Conservation (phyloP, 2,113 vertebrate species). For the Phylloscopus trochilus region DNA sequence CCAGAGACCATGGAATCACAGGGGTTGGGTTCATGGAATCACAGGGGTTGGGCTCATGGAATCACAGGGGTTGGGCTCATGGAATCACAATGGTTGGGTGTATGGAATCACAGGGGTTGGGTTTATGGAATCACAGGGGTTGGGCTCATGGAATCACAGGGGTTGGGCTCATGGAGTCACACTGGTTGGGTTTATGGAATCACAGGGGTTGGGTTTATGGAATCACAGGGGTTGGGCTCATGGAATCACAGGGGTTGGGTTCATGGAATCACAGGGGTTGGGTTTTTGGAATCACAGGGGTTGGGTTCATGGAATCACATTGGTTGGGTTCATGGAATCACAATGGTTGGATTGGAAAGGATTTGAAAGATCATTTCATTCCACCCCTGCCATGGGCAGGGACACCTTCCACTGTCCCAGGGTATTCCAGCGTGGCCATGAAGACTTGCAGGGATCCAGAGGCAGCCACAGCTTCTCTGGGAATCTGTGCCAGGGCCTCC, state of each 20-base stretch:
- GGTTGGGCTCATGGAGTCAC: background rate
- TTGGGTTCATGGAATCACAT: background rate
- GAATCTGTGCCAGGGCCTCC: background rate
- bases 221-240: background rate
- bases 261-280: background rate
- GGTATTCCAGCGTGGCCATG: background rate
- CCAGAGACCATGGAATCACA: background rate
- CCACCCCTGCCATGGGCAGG: background rate
- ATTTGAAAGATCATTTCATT: background rate
- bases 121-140: background rate
- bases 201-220: rapidly evolving
- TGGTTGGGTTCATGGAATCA: background rate
- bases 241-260: background rate
- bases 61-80: rapidly evolving
- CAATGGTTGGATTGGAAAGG: background rate
- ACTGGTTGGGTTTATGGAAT: rapidly evolving
- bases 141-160: background rate
- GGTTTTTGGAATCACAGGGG: too few relatives aligned
- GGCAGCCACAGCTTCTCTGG: background rate
- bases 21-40: background rate
- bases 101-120: background rate
- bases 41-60: background rate
- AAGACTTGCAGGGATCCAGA: background rate
- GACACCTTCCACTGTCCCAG: background rate
- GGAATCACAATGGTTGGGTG: background rate